Evolutionary conservation across 1,140 invertebrate genomes (phyloP).

Genomic region (Orchesella cincta): DNA sequence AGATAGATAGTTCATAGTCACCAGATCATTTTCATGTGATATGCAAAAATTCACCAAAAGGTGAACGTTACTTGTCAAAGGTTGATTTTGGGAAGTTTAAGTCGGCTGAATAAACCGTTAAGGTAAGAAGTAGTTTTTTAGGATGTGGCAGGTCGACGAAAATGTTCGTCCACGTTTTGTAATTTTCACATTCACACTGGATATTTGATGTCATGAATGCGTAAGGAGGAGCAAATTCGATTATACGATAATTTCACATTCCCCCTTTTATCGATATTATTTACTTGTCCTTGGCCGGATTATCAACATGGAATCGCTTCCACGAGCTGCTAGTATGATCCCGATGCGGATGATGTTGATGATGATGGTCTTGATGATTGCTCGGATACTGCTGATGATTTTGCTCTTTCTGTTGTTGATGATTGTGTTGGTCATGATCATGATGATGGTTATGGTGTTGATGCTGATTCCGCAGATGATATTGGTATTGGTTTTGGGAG

Average conservation of each 20-base stretch:
- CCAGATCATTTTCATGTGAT: neutral
- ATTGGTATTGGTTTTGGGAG: neutral
- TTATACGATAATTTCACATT: too few relatives aligned
- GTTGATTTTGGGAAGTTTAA: too few relatives aligned
- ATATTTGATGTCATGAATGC: too few relatives aligned
- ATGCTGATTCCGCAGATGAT: neutral
- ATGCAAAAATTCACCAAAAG: neutral
- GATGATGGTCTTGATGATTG: neutral
- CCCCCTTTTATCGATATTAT: neutral
- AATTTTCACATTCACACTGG: too few relatives aligned
- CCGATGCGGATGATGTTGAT: neutral
- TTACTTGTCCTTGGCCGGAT: neutral
- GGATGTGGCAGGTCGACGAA: too few relatives aligned
- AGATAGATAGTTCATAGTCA: neutral
- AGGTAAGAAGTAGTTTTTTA: too few relatives aligned
- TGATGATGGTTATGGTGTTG: neutral
- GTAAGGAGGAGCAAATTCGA: too few relatives aligned
- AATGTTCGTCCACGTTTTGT: too few relatives aligned
- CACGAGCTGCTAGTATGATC: neutral
- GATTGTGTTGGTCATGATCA: neutral
- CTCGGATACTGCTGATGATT: neutral
- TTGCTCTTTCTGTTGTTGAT: slow-evolving; percentile 12
- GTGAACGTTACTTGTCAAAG: too few relatives aligned
- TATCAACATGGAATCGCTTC: neutral
- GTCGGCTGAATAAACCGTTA: too few relatives aligned